Conservation (phyloP, 2,797 vertebrate species). For the Syngnathus rostellatus region DNA sequence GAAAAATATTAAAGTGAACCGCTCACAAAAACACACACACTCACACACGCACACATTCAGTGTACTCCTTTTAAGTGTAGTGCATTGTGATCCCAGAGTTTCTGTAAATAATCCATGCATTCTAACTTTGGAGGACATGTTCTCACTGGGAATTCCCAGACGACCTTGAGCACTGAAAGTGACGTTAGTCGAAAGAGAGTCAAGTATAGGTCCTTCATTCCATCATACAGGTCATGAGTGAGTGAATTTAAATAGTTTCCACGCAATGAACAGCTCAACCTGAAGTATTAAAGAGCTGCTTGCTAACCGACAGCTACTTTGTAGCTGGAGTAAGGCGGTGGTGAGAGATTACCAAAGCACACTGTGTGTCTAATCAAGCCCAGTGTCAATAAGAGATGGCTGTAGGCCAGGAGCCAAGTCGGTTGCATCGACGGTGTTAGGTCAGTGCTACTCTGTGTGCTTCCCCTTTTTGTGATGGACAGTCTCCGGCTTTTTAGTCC, state of each 20-base stretch:
- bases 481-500: slow-evolving; percentile 29
- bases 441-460: slow-evolving; percentile 19
- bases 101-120: slow-evolving; percentile 18
- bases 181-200: background rate
- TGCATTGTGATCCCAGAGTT: slow-evolving; percentile 16
- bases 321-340: slow-evolving; percentile 50
- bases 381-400: slow-evolving; percentile 64
- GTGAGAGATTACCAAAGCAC: slow-evolving; percentile 67
- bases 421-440: slow-evolving; percentile 38
- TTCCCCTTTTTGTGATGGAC: slow-evolving; percentile 46
- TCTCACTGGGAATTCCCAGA: slow-evolving; percentile 11
- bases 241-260: background rate
- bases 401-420: slow-evolving; percentile 57
- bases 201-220: background rate
- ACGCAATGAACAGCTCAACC: too few relatives aligned
- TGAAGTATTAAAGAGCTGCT: slow-evolving; percentile 31
- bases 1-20: slow-evolving; percentile 17
- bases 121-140: slow-evolving; percentile 4
- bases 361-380: slow-evolving; percentile 66
- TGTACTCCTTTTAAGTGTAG: slow-evolving; percentile 14
- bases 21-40: background rate
- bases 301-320: slow-evolving; percentile 54
- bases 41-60: background rate
- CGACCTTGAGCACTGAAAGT: background rate
- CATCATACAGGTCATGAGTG: background rate